Conservation (phyloP, 53 echinoderm and acorn worm genomes). For the Hippasteria phrygiana region DNA sequence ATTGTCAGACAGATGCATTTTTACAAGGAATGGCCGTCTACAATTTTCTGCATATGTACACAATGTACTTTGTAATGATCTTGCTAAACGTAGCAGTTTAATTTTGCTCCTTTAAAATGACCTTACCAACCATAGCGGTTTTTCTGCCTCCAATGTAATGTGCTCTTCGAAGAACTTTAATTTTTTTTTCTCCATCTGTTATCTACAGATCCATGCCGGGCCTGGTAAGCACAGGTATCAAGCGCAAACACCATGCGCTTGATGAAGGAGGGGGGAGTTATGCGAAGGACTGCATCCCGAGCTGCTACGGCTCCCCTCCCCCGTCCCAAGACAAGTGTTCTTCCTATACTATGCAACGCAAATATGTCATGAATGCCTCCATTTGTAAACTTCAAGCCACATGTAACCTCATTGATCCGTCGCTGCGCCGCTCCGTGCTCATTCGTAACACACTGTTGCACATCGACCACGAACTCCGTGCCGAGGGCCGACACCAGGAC, state of each 20-base stretch:
- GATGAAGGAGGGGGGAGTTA: slow-evolving; percentile 75
- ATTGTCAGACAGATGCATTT: too few species aligned
- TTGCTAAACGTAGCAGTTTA: too few species aligned
- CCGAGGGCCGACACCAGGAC: slow-evolving; percentile 86
- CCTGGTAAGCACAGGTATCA: slow-evolving; percentile 84
- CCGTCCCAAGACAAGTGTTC: slow-evolving; percentile 58
- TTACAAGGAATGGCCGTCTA: too few species aligned
- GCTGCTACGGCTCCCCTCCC: slow-evolving; percentile 47
- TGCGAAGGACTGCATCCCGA: slow-evolving; percentile 56
- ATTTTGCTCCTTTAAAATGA: too few species aligned
- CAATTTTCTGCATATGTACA: too few species aligned
- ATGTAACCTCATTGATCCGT: slow-evolving; percentile 85
- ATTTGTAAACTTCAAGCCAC: slow-evolving; percentile 87
- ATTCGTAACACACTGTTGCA: slow-evolving; percentile 95
- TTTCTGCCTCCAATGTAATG: too few species aligned
- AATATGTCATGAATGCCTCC: slow-evolving; percentile 89
- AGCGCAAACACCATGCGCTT: slow-evolving; percentile 85
- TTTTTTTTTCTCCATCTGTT: slow-evolving; percentile 5
- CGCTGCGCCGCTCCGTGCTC: slow-evolving; percentile 88
- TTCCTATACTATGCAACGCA: slow-evolving; percentile 88
- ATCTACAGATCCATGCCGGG: slow-evolving; percentile 84
- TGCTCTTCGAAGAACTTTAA: too few species aligned
- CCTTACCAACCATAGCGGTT: too few species aligned
- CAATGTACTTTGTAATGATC: too few species aligned
- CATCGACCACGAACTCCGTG: slow-evolving; percentile 83